Base-by-base conservation (phyloP, 2,888 invertebrate genomes). In the Heteropelma amictum region DNA sequence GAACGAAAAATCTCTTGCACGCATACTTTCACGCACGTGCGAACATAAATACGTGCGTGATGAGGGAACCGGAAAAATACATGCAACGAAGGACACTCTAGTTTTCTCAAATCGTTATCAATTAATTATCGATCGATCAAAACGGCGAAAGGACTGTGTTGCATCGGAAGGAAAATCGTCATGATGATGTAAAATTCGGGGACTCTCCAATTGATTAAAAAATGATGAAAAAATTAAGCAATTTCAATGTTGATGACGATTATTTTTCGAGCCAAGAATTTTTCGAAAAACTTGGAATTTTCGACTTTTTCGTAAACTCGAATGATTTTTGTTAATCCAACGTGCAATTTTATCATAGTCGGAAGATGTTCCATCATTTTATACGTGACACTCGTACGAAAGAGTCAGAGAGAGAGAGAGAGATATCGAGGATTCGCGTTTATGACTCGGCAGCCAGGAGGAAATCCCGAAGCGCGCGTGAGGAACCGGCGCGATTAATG, bases 401-500 rank as follows among this genome's bases (percentile, higher is more conserved):
- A 60, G 30, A n/a, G n/a, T n/a, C n/a, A 6, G 28, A 35, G 30
- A 42, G 70, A 61, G 8, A 10, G 14, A 42, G 26, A 56, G 73
- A 64, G 64, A 35, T 56, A 53, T 38, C 49, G 38, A 53, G 17
- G 40, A 51, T 53, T 21, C 38, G 67, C 63, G 38, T 35, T 14
- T 38, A 7, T 30, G 56, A n/a, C n/a, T n/a, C 56, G 53, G 23
- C 40, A 10, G 23, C 60, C 53, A 68, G 69, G 26, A 76, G 65
- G 61, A 65, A 60, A n/a, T 61, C 69, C 42, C 72, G 12, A 54
- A 68, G 33, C 69, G 68, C 64, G 69, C 51, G 58, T 42, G 69
- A 73, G 68, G 51, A 69, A 69, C 56, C 63, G 60, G 72, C 72
- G 56, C 53, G 80, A 79, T 79, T 82, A 82, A 83, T 82, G 81